Evolutionary conservation across 1,140 invertebrate species (phyloP), one percentile per base, ranked within the genome.

Genomic region (Lethrus apterus): DNA sequence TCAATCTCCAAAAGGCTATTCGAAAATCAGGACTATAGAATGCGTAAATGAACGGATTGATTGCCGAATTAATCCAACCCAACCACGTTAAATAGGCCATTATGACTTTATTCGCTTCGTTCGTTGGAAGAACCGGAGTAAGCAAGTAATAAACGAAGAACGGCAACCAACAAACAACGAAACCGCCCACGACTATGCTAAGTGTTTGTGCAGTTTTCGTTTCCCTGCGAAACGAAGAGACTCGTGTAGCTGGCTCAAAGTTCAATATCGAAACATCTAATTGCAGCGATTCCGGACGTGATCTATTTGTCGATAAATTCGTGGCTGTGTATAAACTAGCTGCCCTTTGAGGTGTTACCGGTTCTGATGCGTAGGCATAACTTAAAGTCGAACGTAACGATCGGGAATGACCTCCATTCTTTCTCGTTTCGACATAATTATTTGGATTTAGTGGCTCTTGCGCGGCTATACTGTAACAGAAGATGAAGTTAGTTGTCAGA

Each of bases 51-150:
- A 89, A 87, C 0, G 86, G 86, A 67, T 90, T 90, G 35, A 90
- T 86, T 1, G 84, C 84, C 4, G 89, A 93, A 66, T 95, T 96
- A 36, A 92, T 80, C 84, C 93, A 94, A 2, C 84, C 92, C 29
- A 94, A 72, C 92, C 92, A 96, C 0, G 88, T 92, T 32, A 93
- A 69, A 48, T 86, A 78, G 26, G 78, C 78, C 79, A 90, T 89
- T 7, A 90, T 68, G 7, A 80, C 69, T 5, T 72, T 64, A 44
- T 74, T 76, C 2, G 76, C 71, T 29, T 75, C 73, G n/a, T 65
- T 63, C 2, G 53, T 67, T 0, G 74, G 71, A 18, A 77, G 50
- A 58, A 90, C 90, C 1, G 88, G 84, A 7, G 81, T 86, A 2
- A 86, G 69, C 4, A 93, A 65, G 59, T 93, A 93, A 29, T 88